Evolutionary conservation across 2,888 invertebrate species (phyloP), one percentile per base, ranked within the genome.

Genomic region (Axea sp.): DNA sequence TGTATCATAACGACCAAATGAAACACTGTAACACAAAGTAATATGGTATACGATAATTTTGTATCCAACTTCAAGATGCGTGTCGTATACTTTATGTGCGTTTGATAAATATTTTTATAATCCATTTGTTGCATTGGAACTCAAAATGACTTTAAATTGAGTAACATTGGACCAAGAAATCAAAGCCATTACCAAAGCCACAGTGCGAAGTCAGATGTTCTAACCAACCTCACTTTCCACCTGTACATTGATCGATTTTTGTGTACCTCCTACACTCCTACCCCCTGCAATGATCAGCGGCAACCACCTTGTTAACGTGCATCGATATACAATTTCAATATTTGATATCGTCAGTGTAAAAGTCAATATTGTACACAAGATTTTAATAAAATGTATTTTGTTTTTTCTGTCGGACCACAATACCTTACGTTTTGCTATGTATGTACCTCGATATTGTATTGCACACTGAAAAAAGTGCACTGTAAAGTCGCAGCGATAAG

Each of bases 121-220:
- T 8, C 6, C 6, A 24, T 55, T 47, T 45, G 41, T 65, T 65
- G 26, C 11, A 9, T 55, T 51, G 15, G 12, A 64, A 33, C 11
- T 33, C 14, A 30, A 11, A n/a, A n/a, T n/a, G n/a, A n/a, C n/a
- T n/a, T n/a, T n/a, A n/a, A n/a, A n/a, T n/a, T n/a, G n/a, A n/a
- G n/a, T n/a, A n/a, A n/a, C n/a, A n/a, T n/a, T n/a, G n/a, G n/a
- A n/a, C n/a, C n/a, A n/a, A n/a, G n/a, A n/a, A n/a, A n/a, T 31
- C 22, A 17, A 53, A 53, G 26, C 28, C 35, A 12, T 19, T 47
- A 49, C 22, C 39, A 45, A 55, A 65, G 53, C 64, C 39, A 67
- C 55, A 24, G 24, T 67, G 65, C 65, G 24, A 67, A 67, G 65
- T 67, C 65, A 55, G 47, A 67, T 55, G 55, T 67, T 67, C 65